Base-by-base conservation (phyloP, 2,797 vertebrate genomes). In the Spinus pinus region DNA sequence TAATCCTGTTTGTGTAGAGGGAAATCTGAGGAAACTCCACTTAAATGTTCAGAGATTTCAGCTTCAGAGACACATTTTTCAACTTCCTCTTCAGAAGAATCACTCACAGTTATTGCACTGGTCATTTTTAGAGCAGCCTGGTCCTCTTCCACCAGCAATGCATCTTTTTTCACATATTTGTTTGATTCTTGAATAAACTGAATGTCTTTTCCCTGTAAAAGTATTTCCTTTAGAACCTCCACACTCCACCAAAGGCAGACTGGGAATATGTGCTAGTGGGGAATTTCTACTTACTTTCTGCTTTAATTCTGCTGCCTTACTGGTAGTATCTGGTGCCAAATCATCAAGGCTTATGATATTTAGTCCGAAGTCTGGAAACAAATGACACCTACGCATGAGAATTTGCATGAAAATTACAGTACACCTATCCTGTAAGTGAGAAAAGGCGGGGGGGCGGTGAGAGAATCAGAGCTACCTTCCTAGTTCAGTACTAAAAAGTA, bases 331-430 rank as follows among this genome's bases (percentile, higher is more conserved):
- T 31, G 98, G 97, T 23, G 81, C 95, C 79, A 99, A 81, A 41
- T 99, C 98, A 19, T 99, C 99, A 24, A 99, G 95, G 30, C 98
- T 98, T 96, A 99, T 95, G 66, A 99, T 79, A 54, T 99, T 99
- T 27, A 98, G 85, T 92, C 97, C 98, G 94, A 99, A 99, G 69
- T 98, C 99, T 99, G 97, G 57, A 96, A 96, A 53, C 10, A 62
- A 75, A 88, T 56, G 54, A 64, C 23, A 81, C 8, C 23, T 4
- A 0, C 1, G 3, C 12, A 5, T 14, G 16, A 60, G 49, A 65
- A 61, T 30, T 22, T 23, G 51, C 28, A 51, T 14, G 19, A n/a
- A 67, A 61, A 51, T 54, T 16, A 47, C 31, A 22, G 9, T 8
- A 35, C 1, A 0, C 6, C 7, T 50, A 60, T 33, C 50, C 39